These are phyloP conservation scores for Apis mellifera DNA, from an alignment of 1,140 invertebrate genomes.

Conservation along the genomic window Amel_HAv3.1 CM009942.2:6340001-6340500, in stretches of 20 bases:
- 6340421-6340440: slow-evolving; percentile 64
- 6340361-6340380: slow-evolving; percentile 28
- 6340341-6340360: slow-evolving; percentile 17
- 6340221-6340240: slow-evolving; percentile 19
- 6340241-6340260: slow-evolving; percentile 49
- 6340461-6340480: slow-evolving; percentile 52
- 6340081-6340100: not conserved
- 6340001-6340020: too few relatives aligned
- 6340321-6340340: not conserved
- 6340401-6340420: slow-evolving; percentile 63
- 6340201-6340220: slow-evolving; percentile 12
- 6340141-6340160: not conserved
- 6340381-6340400: slow-evolving; percentile 73
- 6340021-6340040: too few relatives aligned
- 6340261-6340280: slow-evolving; percentile 48
- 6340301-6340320: slow-evolving; percentile 56
- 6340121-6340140: too few relatives aligned
- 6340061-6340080: not conserved
- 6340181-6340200: not conserved
- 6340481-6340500: slow-evolving; percentile 54
- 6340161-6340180: not conserved
- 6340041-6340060: too few relatives aligned
- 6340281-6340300: slow-evolving; percentile 18
- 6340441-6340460: slow-evolving; percentile 65
- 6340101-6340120: not conserved